Evolutionary conservation across 2,888 invertebrate species (phyloP).

Genomic region (Xylocampa areola): DNA sequence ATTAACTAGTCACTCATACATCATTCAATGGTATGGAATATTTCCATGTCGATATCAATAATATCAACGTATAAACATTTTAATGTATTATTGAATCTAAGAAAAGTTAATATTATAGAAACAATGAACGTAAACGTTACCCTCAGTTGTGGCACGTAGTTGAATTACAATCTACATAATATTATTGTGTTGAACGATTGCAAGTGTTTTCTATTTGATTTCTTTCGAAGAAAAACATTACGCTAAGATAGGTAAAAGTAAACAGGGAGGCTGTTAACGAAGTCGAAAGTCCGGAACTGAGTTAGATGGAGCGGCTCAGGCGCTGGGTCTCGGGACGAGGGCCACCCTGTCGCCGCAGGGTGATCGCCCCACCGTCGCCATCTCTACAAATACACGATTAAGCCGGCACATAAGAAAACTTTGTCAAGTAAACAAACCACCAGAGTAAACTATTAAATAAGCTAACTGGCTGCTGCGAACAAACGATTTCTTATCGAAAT

Average conservation of each 20-base stretch:
- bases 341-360: conserved; percentile 62
- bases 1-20: too few relatives aligned
- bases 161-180: conserved; percentile 28
- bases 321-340: conserved; percentile 42
- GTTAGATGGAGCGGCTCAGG: conserved; percentile 56
- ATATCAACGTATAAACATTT: too few relatives aligned
- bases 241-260: conserved; percentile 62
- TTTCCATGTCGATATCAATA: too few relatives aligned
- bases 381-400: conserved; percentile 71
- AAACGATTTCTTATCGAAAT: conserved; percentile 50
- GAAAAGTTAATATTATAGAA: conserved; percentile 10
- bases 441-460: conserved; percentile 65
- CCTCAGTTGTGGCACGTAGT: conserved; percentile 5
- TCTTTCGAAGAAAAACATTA: conserved; percentile 47
- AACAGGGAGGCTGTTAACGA: conserved; percentile 66
- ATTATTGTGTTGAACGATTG: conserved; percentile 17
- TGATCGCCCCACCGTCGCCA: conserved; percentile 63
- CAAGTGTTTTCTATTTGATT: conserved; percentile 56
- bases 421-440: conserved; percentile 69
- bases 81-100: conserved; percentile 9
- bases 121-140: too few relatives aligned
- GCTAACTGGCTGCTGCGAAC: conserved; percentile 41
- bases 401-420: conserved; percentile 72
- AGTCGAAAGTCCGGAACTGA: conserved; percentile 65
- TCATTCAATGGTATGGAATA: too few relatives aligned